A percentile compares a stretch with the other conserved stretches of the same genome.
Conservation (phyloP, 2,888 invertebrate genomes). For the Neuroscelio doddi region DNA sequence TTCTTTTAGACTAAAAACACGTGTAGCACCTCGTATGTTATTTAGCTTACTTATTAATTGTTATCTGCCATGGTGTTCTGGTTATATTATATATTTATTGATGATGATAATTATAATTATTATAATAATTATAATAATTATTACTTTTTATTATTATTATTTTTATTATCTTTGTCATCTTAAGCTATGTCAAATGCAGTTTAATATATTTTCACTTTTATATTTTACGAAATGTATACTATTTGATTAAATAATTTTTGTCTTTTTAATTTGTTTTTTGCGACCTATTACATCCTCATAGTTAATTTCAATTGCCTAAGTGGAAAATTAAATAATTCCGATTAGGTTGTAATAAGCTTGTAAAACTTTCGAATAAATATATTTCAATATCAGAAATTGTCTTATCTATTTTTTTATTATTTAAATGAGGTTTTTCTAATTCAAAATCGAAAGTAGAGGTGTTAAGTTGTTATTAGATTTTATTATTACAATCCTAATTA, state of each 20-base stretch:
- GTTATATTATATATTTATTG: conserved; percentile 72
- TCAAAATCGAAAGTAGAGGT: too few relatives aligned
- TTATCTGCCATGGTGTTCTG: conserved; percentile 72
- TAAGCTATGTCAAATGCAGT: conserved; percentile 71
- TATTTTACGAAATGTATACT: conserved; percentile 70
- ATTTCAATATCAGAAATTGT: too few relatives aligned
- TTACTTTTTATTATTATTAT: conserved; percentile 55
- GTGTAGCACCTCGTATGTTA: conserved; percentile 61
- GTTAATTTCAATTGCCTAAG: neutral
- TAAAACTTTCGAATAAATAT: too few relatives aligned
- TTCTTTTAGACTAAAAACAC: conserved; percentile 43
- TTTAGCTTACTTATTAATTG: conserved; percentile 71
- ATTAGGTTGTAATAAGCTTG: too few relatives aligned
- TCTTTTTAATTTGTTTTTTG: conserved; percentile 62
- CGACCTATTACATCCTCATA: conserved; percentile 65
- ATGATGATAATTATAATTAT: conserved; percentile 54
- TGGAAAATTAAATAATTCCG: too few relatives aligned
- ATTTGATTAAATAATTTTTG: conserved; percentile 71
- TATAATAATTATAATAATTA: conserved; percentile 56
- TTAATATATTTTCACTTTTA: conserved; percentile 72
- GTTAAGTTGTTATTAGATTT: too few relatives aligned
- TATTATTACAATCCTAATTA: too few relatives aligned
- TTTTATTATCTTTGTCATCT: conserved; percentile 62
- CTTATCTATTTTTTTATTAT: too few relatives aligned
- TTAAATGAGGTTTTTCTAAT: too few relatives aligned